Base-by-base conservation (phyloP, 2,888 invertebrate species). In the Pherbina coryleti region DNA sequence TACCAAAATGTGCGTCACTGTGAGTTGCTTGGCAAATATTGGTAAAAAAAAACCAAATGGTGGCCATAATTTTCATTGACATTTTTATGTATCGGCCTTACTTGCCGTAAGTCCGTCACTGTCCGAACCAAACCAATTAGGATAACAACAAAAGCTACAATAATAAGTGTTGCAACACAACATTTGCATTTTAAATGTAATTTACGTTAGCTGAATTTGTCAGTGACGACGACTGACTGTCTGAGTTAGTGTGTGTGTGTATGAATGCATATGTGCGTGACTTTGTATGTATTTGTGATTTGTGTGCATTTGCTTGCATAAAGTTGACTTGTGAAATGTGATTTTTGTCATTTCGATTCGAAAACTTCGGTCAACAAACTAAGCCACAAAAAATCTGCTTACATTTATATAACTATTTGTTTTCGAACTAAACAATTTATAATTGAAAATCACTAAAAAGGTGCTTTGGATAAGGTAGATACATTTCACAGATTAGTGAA, bases 161-260 rank as follows among this genome's bases (percentile, higher is more conserved):
- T 9, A 25, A 60, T 60, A 28, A 60, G 25, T 11, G 14, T 55
- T 19, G 55, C 55, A 55, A 55, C 19, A 55, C 19, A 72, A 55
- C 28, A 57, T 72, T 72, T 55, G 71, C 71, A 72, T 57, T 57
- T 72, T 7, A 72, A 55, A 72, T 72, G 55, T 72, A 72, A 72
- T 72, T 72, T 37, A 34, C 8, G 55, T 55, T 72, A n/a, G 57
- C 31, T 22, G 31, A 57, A 22, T 55, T 28, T 37, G 57, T 57
- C 4, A n/a, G 19, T n/a, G 8, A 3, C 19, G n/a, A n/a, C 4
- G 51, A 51, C 53, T 70, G 70, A 25, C 5, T 28, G 51, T 53
- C n/a, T 67, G 67, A 31, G 37, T 37, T 37, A 31, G 44, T 67
- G 37, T 37, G 67, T 17, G 44, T 67, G n/a, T 67, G 14, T 2